These are phyloP conservation scores for Nomada ruficornis DNA, from an alignment of 2,888 invertebrate genomes.

Conservation along the genomic window DNA sequence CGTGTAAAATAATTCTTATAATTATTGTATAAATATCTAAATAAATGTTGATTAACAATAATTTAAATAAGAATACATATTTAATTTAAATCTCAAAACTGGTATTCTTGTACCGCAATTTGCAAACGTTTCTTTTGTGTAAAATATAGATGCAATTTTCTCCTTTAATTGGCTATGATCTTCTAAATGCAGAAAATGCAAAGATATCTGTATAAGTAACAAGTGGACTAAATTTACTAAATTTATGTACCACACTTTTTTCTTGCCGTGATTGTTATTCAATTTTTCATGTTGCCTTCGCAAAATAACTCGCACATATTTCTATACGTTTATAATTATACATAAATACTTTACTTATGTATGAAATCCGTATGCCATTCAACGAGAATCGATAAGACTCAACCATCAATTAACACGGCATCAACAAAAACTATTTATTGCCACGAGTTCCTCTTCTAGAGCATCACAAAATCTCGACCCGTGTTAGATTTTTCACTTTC, in stretches of 20 bases:
- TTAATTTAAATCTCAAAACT: conserved; percentile 45
- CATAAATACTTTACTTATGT: conserved; percentile 38
- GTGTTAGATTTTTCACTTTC: conserved; percentile 94
- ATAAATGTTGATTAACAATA: conserved; percentile 28
- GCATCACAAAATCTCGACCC: conserved; percentile 95
- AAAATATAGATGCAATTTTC: conserved; percentile 48
- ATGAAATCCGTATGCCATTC: conserved; percentile 40
- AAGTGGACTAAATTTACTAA: conserved; percentile 45
- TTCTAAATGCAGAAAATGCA: conserved; percentile 66
- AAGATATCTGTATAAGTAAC: conserved; percentile 45
- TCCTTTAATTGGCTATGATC: conserved; percentile 45
- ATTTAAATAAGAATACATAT: conserved; percentile 43
- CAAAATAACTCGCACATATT: conserved; percentile 17
- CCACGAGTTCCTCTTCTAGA: conserved; percentile 85
- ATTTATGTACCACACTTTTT: conserved; percentile 29
- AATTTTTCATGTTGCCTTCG: conserved; percentile 20
- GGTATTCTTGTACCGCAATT: conserved; percentile 36
- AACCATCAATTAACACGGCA: conserved; percentile 55
- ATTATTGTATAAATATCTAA: conserved; percentile 22
- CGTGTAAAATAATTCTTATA: conserved; percentile 26
- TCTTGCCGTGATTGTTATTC: conserved; percentile 20
- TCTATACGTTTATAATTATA: conserved; percentile 39
- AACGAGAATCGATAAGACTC: conserved; percentile 50
- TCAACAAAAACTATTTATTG: conserved; percentile 64
- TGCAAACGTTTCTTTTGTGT: conserved; percentile 43